phyloP scores from a whole-genome alignment of 2,888 invertebrate species.

The Barypeithes pellucidus region DNA sequence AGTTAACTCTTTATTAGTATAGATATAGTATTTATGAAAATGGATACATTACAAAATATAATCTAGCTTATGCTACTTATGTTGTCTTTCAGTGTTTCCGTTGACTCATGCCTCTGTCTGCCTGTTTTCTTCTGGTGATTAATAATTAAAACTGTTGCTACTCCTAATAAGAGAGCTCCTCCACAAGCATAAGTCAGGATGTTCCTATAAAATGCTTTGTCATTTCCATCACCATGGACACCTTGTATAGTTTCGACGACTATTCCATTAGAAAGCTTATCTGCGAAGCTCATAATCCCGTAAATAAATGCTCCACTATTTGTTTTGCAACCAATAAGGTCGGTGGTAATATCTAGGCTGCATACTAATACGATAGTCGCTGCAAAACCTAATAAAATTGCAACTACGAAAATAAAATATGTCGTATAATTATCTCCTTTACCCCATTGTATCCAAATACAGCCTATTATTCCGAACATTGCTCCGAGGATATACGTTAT shows the following conservation, averaged over 20 bases:
- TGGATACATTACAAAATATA: not conserved
- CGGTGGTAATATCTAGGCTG: conserved; percentile 89
- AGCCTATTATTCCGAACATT: conserved; percentile 77
- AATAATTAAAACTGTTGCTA: conserved; percentile 68
- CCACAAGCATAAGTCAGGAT: conserved; percentile 75
- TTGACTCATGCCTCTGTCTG: conserved; percentile 20
- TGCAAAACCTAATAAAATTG: conserved; percentile 84
- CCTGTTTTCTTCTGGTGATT: conserved; percentile 40
- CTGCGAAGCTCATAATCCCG: conserved; percentile 90
- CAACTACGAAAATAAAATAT: conserved; percentile 81
- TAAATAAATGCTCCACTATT: conserved; percentile 85
- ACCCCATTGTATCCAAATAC: conserved; percentile 81
- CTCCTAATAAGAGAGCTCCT: conserved; percentile 72
- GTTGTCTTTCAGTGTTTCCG: conserved; percentile 4
- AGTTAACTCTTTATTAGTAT: too few species aligned
- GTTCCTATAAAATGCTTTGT: conserved; percentile 73
- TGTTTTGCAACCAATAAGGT: conserved; percentile 87
- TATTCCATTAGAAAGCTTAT: conserved; percentile 91
- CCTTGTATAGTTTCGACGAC: conserved; percentile 88
- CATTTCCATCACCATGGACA: conserved; percentile 70
- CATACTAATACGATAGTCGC: conserved; percentile 90
- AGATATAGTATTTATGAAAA: too few species aligned
- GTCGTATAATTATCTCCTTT: conserved; percentile 71
- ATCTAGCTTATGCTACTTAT: conserved; percentile 29
- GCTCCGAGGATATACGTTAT: conserved; percentile 82